Evolutionary conservation across 2,888 invertebrate species (phyloP).

Genomic region (Cerastis rubricosa): DNA sequence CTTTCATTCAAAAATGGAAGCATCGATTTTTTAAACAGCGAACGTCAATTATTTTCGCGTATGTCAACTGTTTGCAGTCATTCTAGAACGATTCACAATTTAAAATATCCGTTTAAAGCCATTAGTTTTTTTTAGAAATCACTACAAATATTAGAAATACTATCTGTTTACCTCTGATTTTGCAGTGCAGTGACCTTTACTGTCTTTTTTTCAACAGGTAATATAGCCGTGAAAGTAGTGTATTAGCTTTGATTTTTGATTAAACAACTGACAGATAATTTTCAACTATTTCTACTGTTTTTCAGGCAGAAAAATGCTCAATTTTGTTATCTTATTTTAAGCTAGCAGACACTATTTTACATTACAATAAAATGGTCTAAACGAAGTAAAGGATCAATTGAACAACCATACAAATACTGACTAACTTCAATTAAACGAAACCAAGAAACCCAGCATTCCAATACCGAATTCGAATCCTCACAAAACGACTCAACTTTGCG

Average conservation of each 20-base stretch:
- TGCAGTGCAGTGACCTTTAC: neutral
- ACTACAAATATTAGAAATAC: neutral
- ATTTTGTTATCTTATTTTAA: neutral
- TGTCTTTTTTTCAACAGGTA: neutral
- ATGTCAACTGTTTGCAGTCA: neutral
- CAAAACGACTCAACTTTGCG: conserved; percentile 44
- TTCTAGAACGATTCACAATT: conserved; percentile 1
- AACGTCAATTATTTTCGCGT: neutral
- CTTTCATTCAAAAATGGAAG: neutral
- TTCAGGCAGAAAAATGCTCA: too few species aligned
- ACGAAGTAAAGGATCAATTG: neutral
- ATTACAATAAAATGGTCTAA: neutral
- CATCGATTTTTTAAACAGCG: neutral
- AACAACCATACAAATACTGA: neutral
- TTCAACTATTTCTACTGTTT: neutral
- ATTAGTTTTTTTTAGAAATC: too few species aligned
- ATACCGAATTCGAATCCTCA: conserved; percentile 47
- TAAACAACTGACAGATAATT: neutral
- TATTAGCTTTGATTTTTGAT: neutral
- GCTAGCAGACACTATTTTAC: too few species aligned
- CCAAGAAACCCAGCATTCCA: conserved; percentile 14
- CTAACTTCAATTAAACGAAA: conserved; percentile 1
- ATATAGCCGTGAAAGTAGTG: neutral
- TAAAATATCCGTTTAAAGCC: neutral
- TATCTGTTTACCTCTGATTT: neutral